Conservation (phyloP, 2,888 invertebrate genomes). For the Chaetoderma sp. region DNA sequence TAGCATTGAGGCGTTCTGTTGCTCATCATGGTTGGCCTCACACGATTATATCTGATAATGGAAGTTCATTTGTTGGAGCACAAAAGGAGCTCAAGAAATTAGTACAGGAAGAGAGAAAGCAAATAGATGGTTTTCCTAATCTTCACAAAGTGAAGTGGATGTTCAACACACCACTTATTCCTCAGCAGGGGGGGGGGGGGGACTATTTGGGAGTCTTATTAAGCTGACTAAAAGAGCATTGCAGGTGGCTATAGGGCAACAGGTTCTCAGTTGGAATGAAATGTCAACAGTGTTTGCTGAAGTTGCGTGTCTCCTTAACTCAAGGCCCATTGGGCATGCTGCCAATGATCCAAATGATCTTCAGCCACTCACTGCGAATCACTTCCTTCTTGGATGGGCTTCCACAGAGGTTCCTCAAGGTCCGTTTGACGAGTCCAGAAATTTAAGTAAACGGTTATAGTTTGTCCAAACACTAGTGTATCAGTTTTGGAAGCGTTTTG, state of each 20-base stretch:
- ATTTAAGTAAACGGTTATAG: too few species aligned
- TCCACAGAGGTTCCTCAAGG: too few species aligned
- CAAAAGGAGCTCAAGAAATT: conserved; percentile 10
- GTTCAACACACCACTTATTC: conserved; percentile 1
- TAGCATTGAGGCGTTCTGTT: conserved; percentile 16
- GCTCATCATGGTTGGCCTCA: conserved; percentile 18
- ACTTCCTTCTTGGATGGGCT: conserved; percentile 17
- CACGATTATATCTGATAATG: conserved; percentile 17
- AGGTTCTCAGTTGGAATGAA: conserved; percentile 15
- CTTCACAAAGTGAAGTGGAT: conserved; percentile 16
- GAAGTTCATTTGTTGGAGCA: not conserved
- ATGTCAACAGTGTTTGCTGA: conserved; percentile 17
- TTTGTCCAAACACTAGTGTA: too few species aligned
- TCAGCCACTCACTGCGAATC: conserved; percentile 22
- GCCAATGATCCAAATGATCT: conserved; percentile 16
- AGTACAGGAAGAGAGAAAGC: conserved; percentile 1
- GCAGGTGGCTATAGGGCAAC: conserved; percentile 7
- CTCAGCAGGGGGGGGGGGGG: conserved; percentile 29
- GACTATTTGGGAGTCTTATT: conserved; percentile 10
- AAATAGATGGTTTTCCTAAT: conserved; percentile 7
- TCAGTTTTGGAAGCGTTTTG: too few species aligned
- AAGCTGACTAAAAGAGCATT: conserved; percentile 17
- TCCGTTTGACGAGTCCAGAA: too few species aligned
- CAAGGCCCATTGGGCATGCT: conserved; percentile 13
- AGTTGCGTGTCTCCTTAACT: conserved; percentile 13